These are phyloP conservation scores for Luffia ferchaultella DNA, from an alignment of 2,888 invertebrate species.

Conservation along the genomic window DNA sequence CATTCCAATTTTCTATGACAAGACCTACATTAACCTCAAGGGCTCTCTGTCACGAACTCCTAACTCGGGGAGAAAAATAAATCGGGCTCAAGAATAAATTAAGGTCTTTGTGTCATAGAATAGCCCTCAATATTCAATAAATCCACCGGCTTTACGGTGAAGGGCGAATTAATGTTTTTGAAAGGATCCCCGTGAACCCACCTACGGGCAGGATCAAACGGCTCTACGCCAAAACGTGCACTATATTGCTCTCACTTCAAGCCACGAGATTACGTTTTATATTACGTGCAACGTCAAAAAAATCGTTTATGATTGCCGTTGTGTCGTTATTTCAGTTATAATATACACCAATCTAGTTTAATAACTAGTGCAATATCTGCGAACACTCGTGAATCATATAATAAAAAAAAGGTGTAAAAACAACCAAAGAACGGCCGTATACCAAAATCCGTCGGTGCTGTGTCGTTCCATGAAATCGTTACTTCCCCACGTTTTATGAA, in stretches of 20 bases:
- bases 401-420: too few species aligned
- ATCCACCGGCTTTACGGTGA: constrained; percentile 13
- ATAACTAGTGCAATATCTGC: too few species aligned
- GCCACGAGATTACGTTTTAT: too few species aligned
- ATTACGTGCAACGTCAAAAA: too few species aligned
- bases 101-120: constrained; percentile 52
- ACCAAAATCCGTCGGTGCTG: not conserved
- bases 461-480: constrained; percentile 23
- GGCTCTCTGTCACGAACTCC: constrained; percentile 49
- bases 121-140: constrained; percentile 35
- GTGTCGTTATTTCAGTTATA: too few species aligned
- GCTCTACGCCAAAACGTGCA: not conserved
- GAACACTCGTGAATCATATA: too few species aligned
- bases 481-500: constrained; percentile 36
- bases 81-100: constrained; percentile 60
- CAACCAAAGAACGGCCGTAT: too few species aligned
- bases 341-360: too few species aligned
- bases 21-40: constrained; percentile 58
- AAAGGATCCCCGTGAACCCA: not conserved
- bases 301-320: too few species aligned
- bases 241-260: too few species aligned
- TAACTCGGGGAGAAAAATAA: constrained; percentile 46
- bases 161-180: constrained; percentile 1
- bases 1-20: constrained; percentile 56
- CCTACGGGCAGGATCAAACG: not conserved